Conservation (phyloP, 2,888 invertebrate species). For the Rhagophthalmus giganteus region DNA sequence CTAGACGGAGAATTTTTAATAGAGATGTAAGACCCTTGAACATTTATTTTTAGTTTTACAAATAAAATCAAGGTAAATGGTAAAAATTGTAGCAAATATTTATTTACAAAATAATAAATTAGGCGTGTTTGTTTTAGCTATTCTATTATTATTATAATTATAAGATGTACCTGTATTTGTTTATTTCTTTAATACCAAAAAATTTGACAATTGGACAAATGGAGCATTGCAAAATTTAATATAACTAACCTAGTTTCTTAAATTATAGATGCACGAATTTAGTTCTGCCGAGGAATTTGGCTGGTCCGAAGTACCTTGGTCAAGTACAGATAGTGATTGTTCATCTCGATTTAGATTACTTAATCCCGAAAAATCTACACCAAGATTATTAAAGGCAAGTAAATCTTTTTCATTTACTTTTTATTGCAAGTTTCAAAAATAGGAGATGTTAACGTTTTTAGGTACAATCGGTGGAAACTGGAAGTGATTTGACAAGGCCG, state of each 20-base stretch:
- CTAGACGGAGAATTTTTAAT: conserved; percentile 82
- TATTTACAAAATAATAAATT: too few relatives aligned
- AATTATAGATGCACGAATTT: conserved; percentile 50
- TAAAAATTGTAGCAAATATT: too few relatives aligned
- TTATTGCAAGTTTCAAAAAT: conserved; percentile 4
- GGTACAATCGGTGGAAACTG: conserved; percentile 63
- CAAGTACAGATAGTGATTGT: conserved; percentile 60
- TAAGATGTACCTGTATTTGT: too few relatives aligned
- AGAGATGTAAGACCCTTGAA: conserved; percentile 46
- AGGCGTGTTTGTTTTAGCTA: too few relatives aligned
- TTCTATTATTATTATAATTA: too few relatives aligned
- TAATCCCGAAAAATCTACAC: conserved; percentile 56
- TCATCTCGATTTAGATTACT: conserved; percentile 52
- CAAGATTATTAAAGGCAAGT: conserved; percentile 58
- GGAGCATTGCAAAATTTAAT: too few relatives aligned
- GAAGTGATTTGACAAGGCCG: conserved; percentile 53
- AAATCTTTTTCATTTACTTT: background rate
- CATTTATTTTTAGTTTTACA: too few relatives aligned
- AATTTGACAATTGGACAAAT: too few relatives aligned
- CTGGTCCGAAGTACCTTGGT: conserved; percentile 59
- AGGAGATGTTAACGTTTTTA: too few relatives aligned
- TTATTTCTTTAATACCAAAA: too few relatives aligned
- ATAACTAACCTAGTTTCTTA: too few relatives aligned
- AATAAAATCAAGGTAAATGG: too few relatives aligned
- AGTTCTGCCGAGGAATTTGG: conserved; percentile 58